A percentile compares a stretch with the other conserved stretches of the same genome.
Evolutionary conservation across 2,797 vertebrate genomes (phyloP).

Genomic region (Peromyscus melanophrys): DNA sequence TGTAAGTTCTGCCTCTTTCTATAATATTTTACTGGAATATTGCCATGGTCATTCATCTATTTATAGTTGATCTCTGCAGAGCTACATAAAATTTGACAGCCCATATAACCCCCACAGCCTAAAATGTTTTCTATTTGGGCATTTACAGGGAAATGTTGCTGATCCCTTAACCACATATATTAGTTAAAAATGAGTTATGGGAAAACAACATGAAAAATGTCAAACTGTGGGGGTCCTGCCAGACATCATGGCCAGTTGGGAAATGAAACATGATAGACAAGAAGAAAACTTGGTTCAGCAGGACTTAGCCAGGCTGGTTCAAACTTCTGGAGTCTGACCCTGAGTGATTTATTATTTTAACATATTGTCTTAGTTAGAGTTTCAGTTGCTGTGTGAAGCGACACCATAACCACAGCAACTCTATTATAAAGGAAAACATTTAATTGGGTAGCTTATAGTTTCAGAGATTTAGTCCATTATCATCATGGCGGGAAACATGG

Average conservation of each 20-base stretch:
- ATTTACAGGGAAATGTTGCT: neutral
- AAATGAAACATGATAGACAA: neutral
- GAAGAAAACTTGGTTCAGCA: neutral
- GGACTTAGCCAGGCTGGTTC: neutral
- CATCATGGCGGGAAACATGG: no score
- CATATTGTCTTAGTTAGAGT: neutral
- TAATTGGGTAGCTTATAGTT: no score
- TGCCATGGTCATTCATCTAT: neutral
- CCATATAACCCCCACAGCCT: neutral
- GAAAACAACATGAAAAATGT: conserved; percentile 17
- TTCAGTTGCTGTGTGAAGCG: no score
- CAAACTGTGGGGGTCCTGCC: neutral
- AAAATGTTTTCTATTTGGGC: neutral
- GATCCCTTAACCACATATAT: neutral
- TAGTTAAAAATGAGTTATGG: neutral
- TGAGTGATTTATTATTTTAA: neutral
- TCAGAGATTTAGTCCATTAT: no score
- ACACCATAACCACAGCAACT: no score
- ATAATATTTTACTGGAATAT: neutral
- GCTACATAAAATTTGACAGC: neutral
- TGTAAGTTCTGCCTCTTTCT: neutral
- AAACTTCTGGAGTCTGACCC: neutral
- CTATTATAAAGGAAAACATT: no score
- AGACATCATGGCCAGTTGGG: neutral
- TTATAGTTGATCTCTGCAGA: neutral